These are phyloP conservation scores for Lepas anatifera DNA, from an alignment of 2,888 invertebrate species.

Conservation along the genomic window DNA sequence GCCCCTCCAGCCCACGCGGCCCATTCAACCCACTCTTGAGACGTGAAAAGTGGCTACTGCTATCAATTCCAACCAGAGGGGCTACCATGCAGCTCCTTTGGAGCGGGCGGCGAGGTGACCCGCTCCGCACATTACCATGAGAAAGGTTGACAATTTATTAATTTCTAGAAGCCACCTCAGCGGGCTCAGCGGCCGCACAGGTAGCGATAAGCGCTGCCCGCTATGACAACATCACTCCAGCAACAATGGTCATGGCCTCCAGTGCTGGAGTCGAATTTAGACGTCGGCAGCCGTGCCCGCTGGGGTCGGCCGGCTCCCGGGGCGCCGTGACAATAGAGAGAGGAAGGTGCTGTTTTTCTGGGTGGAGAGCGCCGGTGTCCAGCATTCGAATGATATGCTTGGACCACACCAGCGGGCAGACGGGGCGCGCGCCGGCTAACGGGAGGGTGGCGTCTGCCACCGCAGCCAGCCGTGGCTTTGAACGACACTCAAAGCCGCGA, in stretches of 20 bases:
- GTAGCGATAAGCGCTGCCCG: not conserved
- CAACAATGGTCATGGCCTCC: not conserved
- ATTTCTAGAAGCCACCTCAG: not conserved
- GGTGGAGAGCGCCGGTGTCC: not conserved
- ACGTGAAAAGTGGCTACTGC: not conserved
- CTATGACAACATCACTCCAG: not conserved
- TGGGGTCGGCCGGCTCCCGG: not conserved
- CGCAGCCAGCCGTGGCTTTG: not conserved
- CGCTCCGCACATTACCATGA: not conserved
- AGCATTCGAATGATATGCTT: not conserved
- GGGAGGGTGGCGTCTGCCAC: not conserved
- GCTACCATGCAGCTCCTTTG: too few relatives aligned
- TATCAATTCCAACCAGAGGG: too few relatives aligned
- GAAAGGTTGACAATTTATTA: not conserved
- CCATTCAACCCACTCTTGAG: not conserved
- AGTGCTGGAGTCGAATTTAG: slow-evolving; percentile 1
- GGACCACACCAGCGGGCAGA: not conserved
- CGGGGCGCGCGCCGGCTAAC: not conserved
- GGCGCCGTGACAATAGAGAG: not conserved
- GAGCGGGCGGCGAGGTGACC: not conserved
- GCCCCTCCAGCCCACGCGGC: too few relatives aligned
- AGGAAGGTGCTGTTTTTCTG: not conserved
- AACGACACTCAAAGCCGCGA: not conserved
- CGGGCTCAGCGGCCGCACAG: not conserved
- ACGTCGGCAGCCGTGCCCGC: not conserved